Conservation (phyloP, 2,797 vertebrate genomes). For the Malurus splendens region DNA sequence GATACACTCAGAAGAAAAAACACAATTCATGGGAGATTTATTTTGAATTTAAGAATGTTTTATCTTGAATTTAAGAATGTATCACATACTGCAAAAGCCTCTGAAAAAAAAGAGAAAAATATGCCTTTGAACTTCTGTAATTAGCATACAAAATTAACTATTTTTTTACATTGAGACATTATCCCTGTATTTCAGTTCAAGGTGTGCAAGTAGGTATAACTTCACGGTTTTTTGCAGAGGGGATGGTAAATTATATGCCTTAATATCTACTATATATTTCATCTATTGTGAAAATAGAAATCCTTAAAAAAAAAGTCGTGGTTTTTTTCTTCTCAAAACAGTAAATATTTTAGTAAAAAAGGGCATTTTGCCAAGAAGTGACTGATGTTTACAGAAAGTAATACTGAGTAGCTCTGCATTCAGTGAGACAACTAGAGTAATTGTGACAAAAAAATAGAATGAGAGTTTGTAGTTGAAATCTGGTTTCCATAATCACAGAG, state of each 20-base stretch:
- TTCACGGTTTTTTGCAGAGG: background rate
- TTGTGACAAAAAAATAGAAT: background rate
- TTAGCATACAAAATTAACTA: background rate
- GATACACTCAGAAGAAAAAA: background rate
- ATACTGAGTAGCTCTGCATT: background rate
- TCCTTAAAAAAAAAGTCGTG: background rate
- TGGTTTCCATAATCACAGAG: background rate
- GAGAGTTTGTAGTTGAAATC: background rate
- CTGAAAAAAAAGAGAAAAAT: background rate
- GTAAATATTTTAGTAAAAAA: background rate
- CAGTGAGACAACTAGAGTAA: background rate
- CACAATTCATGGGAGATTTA: background rate
- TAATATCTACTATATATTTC: background rate
- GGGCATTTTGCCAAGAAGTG: background rate
- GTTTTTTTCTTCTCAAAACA: background rate
- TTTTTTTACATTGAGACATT: background rate
- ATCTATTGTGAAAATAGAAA: background rate
- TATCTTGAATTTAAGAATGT: background rate
- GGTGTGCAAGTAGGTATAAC: background rate
- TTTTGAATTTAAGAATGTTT: background rate
- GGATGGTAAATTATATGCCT: background rate
- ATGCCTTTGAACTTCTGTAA: background rate
- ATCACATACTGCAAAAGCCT: background rate
- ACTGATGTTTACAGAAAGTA: background rate
- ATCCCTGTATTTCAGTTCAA: background rate